Percentiles rank a stretch among this genome's conserved stretches.
Conservation (phyloP, 2,113 vertebrate genomes). For the Pachyramphus minor region DNA sequence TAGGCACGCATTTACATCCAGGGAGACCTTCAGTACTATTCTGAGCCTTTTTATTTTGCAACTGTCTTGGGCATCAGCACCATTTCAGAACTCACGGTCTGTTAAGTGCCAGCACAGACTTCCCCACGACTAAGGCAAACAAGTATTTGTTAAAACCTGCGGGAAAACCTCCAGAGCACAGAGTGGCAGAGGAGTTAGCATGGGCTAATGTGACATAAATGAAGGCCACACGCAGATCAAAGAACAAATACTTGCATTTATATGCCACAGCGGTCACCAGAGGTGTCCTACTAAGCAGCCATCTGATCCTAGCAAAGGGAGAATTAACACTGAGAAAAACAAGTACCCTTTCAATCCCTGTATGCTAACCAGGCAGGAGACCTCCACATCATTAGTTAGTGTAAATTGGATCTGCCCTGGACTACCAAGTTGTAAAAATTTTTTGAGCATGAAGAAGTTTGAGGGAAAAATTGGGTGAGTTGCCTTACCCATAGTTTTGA, state of each 20-base stretch:
- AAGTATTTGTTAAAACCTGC: neutral
- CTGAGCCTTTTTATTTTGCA: neutral
- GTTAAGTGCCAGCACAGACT: neutral
- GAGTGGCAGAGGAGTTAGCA: neutral
- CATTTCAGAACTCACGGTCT: neutral
- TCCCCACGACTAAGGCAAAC: neutral
- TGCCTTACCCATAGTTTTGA: neutral
- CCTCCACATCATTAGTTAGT: fast-evolving
- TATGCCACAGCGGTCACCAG: neutral
- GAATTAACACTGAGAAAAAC: neutral
- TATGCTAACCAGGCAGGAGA: neutral
- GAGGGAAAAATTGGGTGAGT: neutral
- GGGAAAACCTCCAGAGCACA: neutral
- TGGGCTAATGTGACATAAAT: neutral
- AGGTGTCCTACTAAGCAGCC: neutral
- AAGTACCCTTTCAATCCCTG: neutral
- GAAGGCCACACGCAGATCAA: neutral
- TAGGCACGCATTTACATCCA: neutral
- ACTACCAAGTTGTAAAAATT: neutral
- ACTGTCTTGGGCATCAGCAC: neutral
- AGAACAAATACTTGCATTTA: neutral
- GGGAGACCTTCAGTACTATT: neutral
- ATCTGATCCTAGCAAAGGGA: neutral
- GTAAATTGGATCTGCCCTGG: neutral
- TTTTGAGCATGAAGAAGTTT: neutral